Evolutionary conservation across 1,140 invertebrate genomes (phyloP).

Genomic region (Physella acuta): DNA sequence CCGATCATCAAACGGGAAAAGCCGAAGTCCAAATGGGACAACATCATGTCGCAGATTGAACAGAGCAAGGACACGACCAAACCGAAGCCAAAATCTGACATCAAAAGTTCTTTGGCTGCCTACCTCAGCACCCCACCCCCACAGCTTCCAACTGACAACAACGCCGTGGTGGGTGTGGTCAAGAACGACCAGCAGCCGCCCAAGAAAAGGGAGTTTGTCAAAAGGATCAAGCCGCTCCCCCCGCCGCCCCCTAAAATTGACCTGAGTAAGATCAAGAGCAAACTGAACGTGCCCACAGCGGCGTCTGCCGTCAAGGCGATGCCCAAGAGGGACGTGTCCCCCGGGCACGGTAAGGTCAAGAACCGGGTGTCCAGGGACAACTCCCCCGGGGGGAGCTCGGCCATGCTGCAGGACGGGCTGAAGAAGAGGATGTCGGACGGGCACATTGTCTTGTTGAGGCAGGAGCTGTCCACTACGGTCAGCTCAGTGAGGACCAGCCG

Average conservation of each 20-base stretch:
- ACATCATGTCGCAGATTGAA: slow-evolving; percentile 59
- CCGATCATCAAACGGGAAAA: slow-evolving; percentile 46
- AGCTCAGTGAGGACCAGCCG: slow-evolving; percentile 25
- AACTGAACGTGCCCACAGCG: slow-evolving; percentile 40
- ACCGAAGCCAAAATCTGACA: slow-evolving; percentile 52
- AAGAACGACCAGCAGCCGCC: slow-evolving; percentile 32
- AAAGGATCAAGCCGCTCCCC: slow-evolving; percentile 38
- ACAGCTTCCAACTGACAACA: background rate
- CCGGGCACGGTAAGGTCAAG: slow-evolving; percentile 12
- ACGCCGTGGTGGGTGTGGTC: background rate
- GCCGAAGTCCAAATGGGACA: slow-evolving; percentile 59
- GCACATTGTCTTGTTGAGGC: slow-evolving; percentile 14
- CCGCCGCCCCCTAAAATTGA: slow-evolving; percentile 44
- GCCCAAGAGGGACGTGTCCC: slow-evolving; percentile 24
- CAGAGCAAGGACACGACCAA: slow-evolving; percentile 47
- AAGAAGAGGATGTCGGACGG: slow-evolving; percentile 11
- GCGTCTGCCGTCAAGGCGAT: slow-evolving; percentile 16
- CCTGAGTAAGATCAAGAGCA: slow-evolving; percentile 54
- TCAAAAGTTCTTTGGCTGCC: slow-evolving; percentile 55
- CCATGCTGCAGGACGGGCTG: background rate
- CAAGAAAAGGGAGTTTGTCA: slow-evolving; percentile 29
- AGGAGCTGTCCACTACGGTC: slow-evolving; percentile 16
- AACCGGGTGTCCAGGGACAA: background rate
- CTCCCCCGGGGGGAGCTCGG: slow-evolving; percentile 10
- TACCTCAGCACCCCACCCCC: slow-evolving; percentile 32